phyloP scores from a whole-genome alignment of 1,140 invertebrate species.

The Gonioctena quinquepunctata region DNA sequence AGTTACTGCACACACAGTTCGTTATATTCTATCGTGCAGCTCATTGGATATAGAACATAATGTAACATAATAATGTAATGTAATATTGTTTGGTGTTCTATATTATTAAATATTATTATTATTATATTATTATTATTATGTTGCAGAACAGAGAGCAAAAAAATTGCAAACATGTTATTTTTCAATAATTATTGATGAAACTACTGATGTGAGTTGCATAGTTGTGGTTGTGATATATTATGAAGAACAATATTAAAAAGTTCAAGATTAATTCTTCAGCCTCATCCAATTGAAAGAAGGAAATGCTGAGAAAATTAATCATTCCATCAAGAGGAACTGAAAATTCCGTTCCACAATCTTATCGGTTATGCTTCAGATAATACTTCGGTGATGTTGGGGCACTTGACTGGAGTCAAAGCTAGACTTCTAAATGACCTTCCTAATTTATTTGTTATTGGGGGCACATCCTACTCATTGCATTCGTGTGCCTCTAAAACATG shows the following conservation, averaged over 20 bases:
- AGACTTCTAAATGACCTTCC: constrained; percentile 4
- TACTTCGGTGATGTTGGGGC: constrained; percentile 3
- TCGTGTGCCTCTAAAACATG: constrained; percentile 1
- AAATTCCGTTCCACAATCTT: constrained; percentile 3
- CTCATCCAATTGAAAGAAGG: neutral
- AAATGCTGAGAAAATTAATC: neutral
- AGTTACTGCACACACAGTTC: too few species aligned
- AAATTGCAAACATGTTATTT: neutral
- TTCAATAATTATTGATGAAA: neutral
- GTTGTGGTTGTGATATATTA: neutral
- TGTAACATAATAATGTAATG: too few species aligned
- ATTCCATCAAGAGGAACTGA: neutral
- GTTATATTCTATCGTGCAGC: too few species aligned
- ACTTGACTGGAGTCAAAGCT: constrained; percentile 12
- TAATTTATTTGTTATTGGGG: constrained; percentile 6
- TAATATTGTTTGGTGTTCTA: too few species aligned
- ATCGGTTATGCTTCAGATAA: neutral
- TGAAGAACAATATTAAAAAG: too few species aligned
- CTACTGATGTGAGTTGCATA: neutral
- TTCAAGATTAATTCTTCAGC: neutral
- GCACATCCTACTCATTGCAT: constrained; percentile 17
- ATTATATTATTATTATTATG: too few species aligned
- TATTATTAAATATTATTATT: too few species aligned
- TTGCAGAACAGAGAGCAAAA: neutral
- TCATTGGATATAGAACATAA: too few species aligned